Evolutionary conservation across 2,888 invertebrate species (phyloP).

Genomic region (Caenorhabditis afra): DNA sequence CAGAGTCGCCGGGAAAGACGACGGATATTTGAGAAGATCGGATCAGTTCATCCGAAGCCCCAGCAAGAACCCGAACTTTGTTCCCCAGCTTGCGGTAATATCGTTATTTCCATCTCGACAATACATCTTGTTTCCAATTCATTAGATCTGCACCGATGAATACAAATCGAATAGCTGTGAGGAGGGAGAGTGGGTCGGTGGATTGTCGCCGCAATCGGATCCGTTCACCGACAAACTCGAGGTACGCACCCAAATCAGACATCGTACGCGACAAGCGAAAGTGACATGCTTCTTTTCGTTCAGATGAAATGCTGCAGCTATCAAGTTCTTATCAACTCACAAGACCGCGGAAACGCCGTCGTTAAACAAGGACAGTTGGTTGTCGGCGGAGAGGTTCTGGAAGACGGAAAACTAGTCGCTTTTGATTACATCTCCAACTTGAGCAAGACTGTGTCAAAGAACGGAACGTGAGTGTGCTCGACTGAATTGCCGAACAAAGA

Average conservation of each 20-base stretch:
- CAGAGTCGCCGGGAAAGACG: slow-evolving; percentile 70
- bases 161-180: slow-evolving; percentile 64
- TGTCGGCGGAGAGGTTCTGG: slow-evolving; percentile 71
- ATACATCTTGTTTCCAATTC: neutral
- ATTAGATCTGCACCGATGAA: slow-evolving; percentile 67
- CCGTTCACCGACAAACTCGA: slow-evolving; percentile 51
- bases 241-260: slow-evolving; percentile 18
- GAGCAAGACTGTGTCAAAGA: slow-evolving; percentile 56
- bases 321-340: slow-evolving; percentile 64
- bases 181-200: slow-evolving; percentile 72
- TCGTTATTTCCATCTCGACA: slow-evolving; percentile 1
- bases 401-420: slow-evolving; percentile 63
- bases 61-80: slow-evolving; percentile 49
- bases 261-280: slow-evolving; percentile 1
- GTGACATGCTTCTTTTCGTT: slow-evolving; percentile 14
- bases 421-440: slow-evolving; percentile 73
- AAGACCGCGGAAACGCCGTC: slow-evolving; percentile 70
- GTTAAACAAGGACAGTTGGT: slow-evolving; percentile 68
- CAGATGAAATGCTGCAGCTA: slow-evolving; percentile 70
- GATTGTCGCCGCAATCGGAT: slow-evolving; percentile 68
- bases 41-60: slow-evolving; percentile 56
- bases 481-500: neutral
- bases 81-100: slow-evolving; percentile 62
- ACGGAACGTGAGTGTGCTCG: slow-evolving; percentile 64
- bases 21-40: slow-evolving; percentile 68